Percentiles rank a stretch among this genome's conserved stretches.
Conservation (phyloP, 2,888 invertebrate genomes). For the Augochlorella aurata region DNA sequence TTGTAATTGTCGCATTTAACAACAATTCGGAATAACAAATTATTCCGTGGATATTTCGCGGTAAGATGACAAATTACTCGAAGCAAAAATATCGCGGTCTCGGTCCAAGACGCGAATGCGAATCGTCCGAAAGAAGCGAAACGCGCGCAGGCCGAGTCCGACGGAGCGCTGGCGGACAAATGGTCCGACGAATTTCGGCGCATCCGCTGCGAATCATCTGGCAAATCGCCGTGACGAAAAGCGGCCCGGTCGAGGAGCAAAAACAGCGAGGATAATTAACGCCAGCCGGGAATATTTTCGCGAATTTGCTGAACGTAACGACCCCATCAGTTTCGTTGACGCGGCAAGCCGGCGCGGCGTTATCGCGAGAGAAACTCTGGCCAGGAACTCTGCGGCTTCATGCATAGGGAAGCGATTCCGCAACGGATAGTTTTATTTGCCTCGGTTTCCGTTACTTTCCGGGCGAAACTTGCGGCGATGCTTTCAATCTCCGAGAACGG, state of each 20-base stretch:
- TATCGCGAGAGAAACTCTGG: conserved; percentile 43
- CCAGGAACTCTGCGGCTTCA: conserved; percentile 44
- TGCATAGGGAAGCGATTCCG: conserved; percentile 54
- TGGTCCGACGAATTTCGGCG: background rate
- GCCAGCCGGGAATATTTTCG: conserved; percentile 53
- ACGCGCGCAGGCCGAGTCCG: background rate
- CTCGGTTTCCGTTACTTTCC: conserved; percentile 38
- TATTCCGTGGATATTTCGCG: too few relatives aligned
- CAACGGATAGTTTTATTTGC: conserved; percentile 29
- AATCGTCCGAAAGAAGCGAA: background rate
- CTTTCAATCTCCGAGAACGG: background rate
- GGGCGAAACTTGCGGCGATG: background rate
- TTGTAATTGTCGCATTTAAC: too few relatives aligned
- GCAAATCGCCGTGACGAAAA: background rate
- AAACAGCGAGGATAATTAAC: conserved; percentile 54
- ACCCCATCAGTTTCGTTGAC: conserved; percentile 61
- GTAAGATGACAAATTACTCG: too few relatives aligned
- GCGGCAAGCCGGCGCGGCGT: conserved; percentile 32
- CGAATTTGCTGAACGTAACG: conserved; percentile 58
- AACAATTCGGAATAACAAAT: too few relatives aligned
- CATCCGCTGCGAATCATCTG: background rate
- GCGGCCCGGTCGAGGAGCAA: conserved; percentile 1
- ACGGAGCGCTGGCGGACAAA: background rate
- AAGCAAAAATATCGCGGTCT: too few relatives aligned
- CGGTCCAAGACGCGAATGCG: background rate